Evolutionary conservation across 37 sponge, comb jelly and placozoan genomes (phyloP).

Genomic region (Theonella swinhoei): DNA sequence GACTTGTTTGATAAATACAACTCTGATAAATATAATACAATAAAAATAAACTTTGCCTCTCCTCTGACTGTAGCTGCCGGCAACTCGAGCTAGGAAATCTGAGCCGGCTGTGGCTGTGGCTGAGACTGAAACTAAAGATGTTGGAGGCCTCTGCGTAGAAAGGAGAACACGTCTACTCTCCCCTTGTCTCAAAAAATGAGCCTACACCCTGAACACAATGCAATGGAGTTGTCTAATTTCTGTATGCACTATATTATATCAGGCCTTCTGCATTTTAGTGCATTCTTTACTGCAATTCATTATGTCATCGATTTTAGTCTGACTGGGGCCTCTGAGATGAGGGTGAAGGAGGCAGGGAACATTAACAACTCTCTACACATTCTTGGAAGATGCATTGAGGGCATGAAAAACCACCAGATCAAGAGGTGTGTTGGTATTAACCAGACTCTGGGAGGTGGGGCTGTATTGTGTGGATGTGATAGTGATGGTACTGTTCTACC

Average conservation of each 20-base stretch:
- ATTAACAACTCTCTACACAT: conserved; percentile 89
- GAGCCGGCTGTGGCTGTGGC: too few species aligned
- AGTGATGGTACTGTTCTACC: background rate
- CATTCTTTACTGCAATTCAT: too few species aligned
- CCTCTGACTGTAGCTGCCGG: too few species aligned
- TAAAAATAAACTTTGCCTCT: too few species aligned
- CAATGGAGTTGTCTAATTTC: background rate
- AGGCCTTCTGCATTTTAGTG: too few species aligned
- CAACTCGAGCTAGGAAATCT: too few species aligned
- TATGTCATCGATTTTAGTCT: background rate
- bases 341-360: conserved; percentile 89
- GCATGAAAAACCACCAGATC: conserved; percentile 76
- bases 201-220: too few species aligned
- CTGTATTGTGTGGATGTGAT: background rate
- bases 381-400: conserved; percentile 84
- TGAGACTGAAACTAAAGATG: too few species aligned
- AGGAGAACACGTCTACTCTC: too few species aligned
- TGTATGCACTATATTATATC: background rate
- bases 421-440: conserved; percentile 8
- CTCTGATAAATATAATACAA: too few species aligned
- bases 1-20: too few species aligned
- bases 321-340: conserved; percentile 72
- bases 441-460: background rate
- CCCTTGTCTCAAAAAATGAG: too few species aligned
- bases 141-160: conserved; percentile 60